Evolutionary conservation across 2,797 vertebrate genomes (phyloP).

Genomic region (Tolypeutes matacus): DNA sequence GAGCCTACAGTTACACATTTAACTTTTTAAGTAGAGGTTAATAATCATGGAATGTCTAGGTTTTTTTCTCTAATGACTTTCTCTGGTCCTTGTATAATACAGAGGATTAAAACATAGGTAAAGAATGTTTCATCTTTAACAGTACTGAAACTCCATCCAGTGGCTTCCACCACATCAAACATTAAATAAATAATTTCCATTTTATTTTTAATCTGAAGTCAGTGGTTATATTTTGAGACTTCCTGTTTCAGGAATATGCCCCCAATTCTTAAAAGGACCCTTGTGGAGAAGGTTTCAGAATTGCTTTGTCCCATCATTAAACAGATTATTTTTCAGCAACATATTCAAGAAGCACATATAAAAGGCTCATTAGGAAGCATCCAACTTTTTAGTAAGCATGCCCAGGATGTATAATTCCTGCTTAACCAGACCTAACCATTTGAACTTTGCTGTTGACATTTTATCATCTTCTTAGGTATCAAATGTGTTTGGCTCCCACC

Average conservation of each 20-base stretch:
- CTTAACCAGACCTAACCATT: background rate
- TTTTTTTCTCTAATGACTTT: constrained; percentile 71
- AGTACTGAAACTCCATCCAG: background rate
- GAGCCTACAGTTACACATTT: constrained; percentile 64
- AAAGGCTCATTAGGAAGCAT: constrained; percentile 7
- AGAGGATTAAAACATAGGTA: constrained; percentile 8
- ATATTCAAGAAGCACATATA: background rate
- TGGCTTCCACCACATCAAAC: constrained; percentile 10
- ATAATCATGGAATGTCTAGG: constrained; percentile 53
- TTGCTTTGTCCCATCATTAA: constrained; percentile 10
- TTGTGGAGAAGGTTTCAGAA: constrained; percentile 35
- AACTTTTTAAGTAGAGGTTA: constrained; percentile 69
- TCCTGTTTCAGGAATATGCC: constrained; percentile 32
- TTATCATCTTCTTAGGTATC: background rate
- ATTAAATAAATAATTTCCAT: constrained; percentile 38
- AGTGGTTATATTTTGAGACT: background rate
- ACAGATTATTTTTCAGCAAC: constrained; percentile 47
- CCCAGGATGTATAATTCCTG: background rate
- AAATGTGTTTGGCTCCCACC: background rate
- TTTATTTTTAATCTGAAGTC: constrained; percentile 30
- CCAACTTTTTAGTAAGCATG: background rate
- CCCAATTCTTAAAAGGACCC: constrained; percentile 35
- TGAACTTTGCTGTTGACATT: background rate
- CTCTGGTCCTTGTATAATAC: background rate
- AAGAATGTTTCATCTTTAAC: constrained; percentile 60